Percentiles rank a stretch among this genome's conserved stretches.
phyloP scores from a whole-genome alignment of 2,888 invertebrate genomes.

The Harmothoe impar region DNA sequence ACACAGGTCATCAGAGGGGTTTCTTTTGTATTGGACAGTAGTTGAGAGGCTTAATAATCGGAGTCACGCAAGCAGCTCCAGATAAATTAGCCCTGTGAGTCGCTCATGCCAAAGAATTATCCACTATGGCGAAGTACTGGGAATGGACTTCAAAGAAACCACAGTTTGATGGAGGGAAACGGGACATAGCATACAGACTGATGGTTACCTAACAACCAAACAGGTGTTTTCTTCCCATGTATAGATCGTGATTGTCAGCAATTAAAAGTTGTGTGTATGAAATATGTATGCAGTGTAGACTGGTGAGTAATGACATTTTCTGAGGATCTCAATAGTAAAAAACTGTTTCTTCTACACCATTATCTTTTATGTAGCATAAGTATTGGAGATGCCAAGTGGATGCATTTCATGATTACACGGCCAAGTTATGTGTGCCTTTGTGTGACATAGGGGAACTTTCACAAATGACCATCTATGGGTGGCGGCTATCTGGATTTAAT shows the following conservation, averaged over 20 bases:
- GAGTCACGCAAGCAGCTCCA: neutral
- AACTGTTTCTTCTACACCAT: no score
- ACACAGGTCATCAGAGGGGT: neutral
- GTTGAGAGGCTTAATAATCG: neutral
- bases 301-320: no score
- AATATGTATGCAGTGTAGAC: no score
- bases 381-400: no score
- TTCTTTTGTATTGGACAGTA: neutral
- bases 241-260: neutral
- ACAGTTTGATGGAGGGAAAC: neutral
- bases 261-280: neutral
- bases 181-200: neutral
- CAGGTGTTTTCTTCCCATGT: neutral
- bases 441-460: no score
- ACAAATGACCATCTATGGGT: no score
- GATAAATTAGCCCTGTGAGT: neutral
- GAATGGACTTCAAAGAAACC: conserved; percentile 15
- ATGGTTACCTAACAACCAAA: neutral
- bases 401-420: no score
- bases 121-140: neutral
- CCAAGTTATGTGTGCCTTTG: no score
- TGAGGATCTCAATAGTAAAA: no score
- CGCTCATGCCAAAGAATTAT: conserved; percentile 12
- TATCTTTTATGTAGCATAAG: no score
- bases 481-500: no score